These are phyloP conservation scores for Herpailurus yagouaroundi DNA, from an alignment of 2,113 vertebrate genomes.

Conservation along the genomic window DNA sequence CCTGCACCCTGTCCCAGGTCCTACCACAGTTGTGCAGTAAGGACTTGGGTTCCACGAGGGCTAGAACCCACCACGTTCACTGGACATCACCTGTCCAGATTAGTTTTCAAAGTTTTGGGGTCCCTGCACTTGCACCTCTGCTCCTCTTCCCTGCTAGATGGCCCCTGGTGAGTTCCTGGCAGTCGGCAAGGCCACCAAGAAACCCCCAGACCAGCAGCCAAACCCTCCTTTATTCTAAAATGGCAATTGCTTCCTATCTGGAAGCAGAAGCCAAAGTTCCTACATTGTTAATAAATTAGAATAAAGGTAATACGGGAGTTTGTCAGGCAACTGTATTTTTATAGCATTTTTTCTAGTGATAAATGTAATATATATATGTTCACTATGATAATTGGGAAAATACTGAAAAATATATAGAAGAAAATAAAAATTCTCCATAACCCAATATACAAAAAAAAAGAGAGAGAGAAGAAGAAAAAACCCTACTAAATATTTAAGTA, in stretches of 20 bases:
- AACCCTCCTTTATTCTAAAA: background rate
- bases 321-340: background rate
- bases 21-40: background rate
- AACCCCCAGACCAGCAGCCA: background rate
- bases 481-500: background rate
- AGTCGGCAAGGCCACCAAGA: too few species aligned
- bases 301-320: background rate
- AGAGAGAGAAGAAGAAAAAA: background rate
- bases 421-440: slow-evolving; percentile 8
- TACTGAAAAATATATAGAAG: background rate
- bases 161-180: background rate
- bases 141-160: background rate
- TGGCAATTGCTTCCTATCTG: background rate
- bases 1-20: too few species aligned
- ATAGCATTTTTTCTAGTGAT: background rate
- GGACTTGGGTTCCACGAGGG: background rate
- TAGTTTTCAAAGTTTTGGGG: background rate
- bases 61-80: fast-evolving
- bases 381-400: background rate
- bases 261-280: background rate
- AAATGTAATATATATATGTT: background rate
- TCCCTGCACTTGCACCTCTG: background rate
- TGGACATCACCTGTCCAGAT: background rate
- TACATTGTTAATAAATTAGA: background rate
- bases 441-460: background rate